Evolutionary conservation across 2,797 vertebrate species (phyloP).

Genomic region (Phoebastria nigripes): DNA sequence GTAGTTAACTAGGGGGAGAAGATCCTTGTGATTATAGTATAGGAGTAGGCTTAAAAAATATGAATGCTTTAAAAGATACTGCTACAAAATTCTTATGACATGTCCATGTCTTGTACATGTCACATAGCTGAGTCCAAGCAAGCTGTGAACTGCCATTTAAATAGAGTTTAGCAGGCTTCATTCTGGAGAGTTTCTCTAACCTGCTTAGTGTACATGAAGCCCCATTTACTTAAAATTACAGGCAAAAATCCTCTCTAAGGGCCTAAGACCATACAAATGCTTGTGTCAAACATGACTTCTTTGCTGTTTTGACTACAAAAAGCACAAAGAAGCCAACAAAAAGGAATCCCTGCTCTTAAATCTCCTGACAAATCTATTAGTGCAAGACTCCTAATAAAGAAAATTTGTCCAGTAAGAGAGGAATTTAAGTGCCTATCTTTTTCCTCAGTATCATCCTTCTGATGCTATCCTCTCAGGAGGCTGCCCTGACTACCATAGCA

Average conservation of each 20-base stretch:
- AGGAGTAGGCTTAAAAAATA: background rate
- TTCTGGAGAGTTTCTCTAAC: background rate
- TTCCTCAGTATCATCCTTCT: background rate
- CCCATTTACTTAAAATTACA: background rate
- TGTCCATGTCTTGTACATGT: background rate
- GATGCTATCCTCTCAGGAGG: background rate
- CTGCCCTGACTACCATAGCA: background rate
- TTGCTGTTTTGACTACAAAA: background rate
- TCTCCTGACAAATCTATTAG: background rate
- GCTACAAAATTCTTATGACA: background rate
- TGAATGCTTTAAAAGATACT: background rate
- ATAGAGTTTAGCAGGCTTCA: background rate
- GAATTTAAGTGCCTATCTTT: background rate
- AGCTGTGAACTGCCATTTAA: background rate
- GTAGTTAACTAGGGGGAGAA: background rate
- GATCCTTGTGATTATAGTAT: background rate
- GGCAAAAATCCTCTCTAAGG: background rate
- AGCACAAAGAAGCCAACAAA: background rate
- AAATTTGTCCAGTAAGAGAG: background rate
- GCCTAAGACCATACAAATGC: background rate
- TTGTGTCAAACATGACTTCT: background rate
- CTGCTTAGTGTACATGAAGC: background rate
- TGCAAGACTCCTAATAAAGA: background rate
- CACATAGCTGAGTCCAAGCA: rapidly evolving
- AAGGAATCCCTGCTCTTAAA: background rate